Evolutionary conservation across 2,797 vertebrate genomes (phyloP).

Genomic region (Brachyalestes nurse): DNA sequence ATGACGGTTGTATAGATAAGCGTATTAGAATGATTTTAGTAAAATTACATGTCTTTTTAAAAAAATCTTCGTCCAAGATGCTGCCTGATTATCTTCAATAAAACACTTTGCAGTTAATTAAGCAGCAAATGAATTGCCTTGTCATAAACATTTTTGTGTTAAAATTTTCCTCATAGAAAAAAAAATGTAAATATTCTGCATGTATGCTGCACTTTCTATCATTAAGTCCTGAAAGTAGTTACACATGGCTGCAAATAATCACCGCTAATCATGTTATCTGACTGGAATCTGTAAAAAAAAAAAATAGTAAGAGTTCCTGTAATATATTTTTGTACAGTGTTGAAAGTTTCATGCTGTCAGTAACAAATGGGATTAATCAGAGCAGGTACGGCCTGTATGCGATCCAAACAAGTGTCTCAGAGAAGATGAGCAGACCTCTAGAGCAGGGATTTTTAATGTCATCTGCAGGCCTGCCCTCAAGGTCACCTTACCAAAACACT

Average conservation of each 20-base stretch:
- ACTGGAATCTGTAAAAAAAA: neutral
- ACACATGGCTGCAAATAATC: neutral
- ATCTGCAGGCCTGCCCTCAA: slow-evolving; percentile 4
- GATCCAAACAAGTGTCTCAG: neutral
- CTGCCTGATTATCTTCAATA: neutral
- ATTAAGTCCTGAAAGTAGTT: neutral
- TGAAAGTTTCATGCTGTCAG: slow-evolving; percentile 5
- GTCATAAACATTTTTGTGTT: too few relatives aligned
- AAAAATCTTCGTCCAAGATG: too few relatives aligned
- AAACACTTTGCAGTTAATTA: too few relatives aligned
- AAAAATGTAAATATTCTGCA: too few relatives aligned
- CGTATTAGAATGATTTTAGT: too few relatives aligned
- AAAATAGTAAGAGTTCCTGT: neutral
- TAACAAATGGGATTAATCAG: neutral
- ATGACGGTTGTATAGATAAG: too few relatives aligned
- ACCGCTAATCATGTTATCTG: neutral
- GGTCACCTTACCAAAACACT: neutral
- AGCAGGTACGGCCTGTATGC: neutral
- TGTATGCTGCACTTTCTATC: neutral
- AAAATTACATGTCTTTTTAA: too few relatives aligned
- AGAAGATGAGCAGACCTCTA: neutral
- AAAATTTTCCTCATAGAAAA: too few relatives aligned
- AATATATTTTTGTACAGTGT: neutral
- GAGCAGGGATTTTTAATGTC: slow-evolving; percentile 6
- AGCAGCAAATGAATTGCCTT: too few relatives aligned